Conservation (phyloP, 1,140 invertebrate genomes). For the Cryptotermes secundus region DNA sequence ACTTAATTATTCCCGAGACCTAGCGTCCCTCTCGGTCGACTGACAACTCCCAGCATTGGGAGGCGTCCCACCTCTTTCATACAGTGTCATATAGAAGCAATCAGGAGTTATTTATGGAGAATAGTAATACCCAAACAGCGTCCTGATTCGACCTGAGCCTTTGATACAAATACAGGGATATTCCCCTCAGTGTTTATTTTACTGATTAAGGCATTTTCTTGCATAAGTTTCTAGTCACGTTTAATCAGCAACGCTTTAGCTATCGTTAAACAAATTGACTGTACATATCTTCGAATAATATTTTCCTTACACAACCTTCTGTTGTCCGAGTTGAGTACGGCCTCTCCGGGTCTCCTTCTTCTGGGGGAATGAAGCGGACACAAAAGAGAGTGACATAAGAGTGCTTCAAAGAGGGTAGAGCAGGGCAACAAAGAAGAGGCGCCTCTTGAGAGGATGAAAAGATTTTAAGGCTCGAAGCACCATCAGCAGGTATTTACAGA, state of each 20-base stretch:
- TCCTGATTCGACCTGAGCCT: no score
- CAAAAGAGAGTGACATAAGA: slow-evolving; percentile 7
- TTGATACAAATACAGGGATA: no score
- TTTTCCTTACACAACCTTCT: slow-evolving; percentile 19
- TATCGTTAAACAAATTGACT: neutral
- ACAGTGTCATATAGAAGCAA: no score
- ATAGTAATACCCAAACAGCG: no score
- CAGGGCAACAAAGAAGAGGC: neutral
- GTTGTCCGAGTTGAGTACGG: neutral
- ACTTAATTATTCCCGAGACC: no score
- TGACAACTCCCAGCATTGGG: no score
- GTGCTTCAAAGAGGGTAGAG: neutral
- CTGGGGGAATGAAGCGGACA: neutral
- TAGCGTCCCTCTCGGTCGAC: no score
- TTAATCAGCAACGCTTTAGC: neutral
- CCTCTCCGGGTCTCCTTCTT: neutral
- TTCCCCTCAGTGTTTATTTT: neutral
- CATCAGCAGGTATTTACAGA: neutral
- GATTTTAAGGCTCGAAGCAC: neutral
- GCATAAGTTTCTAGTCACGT: neutral
- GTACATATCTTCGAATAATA: neutral
- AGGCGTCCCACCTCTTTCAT: no score
- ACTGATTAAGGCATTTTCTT: neutral
- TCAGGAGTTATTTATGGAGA: no score
- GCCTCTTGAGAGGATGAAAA: neutral